Conservation (phyloP, 2,888 invertebrate species). For the Pristionchus maxplancki region DNA sequence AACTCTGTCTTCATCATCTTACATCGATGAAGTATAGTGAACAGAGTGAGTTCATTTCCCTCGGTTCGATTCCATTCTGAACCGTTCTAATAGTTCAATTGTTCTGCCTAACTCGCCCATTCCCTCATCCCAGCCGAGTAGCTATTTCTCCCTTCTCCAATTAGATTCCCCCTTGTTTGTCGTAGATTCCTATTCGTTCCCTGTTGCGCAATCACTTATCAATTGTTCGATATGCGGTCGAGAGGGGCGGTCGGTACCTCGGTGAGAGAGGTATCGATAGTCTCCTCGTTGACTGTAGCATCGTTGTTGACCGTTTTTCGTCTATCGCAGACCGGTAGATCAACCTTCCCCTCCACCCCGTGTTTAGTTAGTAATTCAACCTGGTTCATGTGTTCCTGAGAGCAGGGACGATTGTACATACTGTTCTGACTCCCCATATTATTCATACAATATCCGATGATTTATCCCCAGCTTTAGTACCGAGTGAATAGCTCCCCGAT, state of each 20-base stretch:
- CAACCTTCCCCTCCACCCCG: conserved; percentile 8
- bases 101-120: conserved; percentile 2
- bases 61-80: neutral
- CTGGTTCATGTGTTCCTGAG: neutral
- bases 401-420: conserved; percentile 31
- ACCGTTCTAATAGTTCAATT: conserved; percentile 11
- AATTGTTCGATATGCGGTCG: conserved; percentile 31
- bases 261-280: neutral
- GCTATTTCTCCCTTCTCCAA: neutral
- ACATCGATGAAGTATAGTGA: neutral
- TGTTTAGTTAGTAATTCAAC: conserved; percentile 13
- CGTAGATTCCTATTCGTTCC: neutral
- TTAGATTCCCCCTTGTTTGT: conserved; percentile 13
- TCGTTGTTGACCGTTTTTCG: conserved; percentile 37
- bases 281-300: neutral
- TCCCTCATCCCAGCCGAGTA: neutral
- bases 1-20: neutral
- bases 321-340: conserved; percentile 45
- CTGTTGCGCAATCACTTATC: conserved; percentile 46
- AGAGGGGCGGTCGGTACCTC: neutral
- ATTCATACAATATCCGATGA: conserved; percentile 39
- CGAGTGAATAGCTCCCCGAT: conserved; percentile 29
- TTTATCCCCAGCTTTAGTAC: neutral
- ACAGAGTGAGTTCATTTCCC: neutral
- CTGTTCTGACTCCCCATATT: conserved; percentile 23